phyloP scores from a whole-genome alignment of 2,888 invertebrate genomes.

The Odontocolon sp. region DNA sequence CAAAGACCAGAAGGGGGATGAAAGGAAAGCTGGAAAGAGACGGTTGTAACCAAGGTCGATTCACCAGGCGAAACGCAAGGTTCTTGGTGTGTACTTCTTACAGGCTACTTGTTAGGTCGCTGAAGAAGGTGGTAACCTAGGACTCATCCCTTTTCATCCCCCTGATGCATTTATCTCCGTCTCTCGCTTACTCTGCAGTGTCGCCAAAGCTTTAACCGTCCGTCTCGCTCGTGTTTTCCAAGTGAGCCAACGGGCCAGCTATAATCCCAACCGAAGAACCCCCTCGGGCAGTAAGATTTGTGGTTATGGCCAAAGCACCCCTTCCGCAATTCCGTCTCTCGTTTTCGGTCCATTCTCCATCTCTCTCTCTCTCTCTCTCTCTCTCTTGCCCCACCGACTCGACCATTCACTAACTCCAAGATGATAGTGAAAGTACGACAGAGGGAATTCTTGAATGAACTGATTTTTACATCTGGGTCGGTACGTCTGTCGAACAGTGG shows the following conservation, averaged over 20 bases:
- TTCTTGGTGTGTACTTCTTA: slow-evolving; percentile 71
- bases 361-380: slow-evolving; percentile 8
- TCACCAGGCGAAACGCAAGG: slow-evolving; percentile 72
- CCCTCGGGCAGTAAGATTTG: slow-evolving; percentile 74
- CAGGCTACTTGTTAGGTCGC: slow-evolving; percentile 79
- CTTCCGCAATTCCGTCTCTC: slow-evolving; percentile 51
- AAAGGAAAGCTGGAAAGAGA: slow-evolving; percentile 58
- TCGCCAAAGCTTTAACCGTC: slow-evolving; percentile 22
- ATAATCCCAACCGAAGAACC: slow-evolving; percentile 51
- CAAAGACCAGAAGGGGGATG: slow-evolving; percentile 38
- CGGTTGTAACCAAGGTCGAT: slow-evolving; percentile 61
- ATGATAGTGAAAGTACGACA: slow-evolving; percentile 40
- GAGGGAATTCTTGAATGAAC: slow-evolving; percentile 49
- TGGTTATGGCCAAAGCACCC: slow-evolving; percentile 73
- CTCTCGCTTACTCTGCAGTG: slow-evolving; percentile 27
- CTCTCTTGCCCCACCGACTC: no score
- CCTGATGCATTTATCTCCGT: slow-evolving; percentile 32
- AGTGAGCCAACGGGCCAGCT: slow-evolving; percentile 44
- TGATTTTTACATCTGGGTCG: slow-evolving; percentile 33
- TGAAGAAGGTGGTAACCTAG: slow-evolving; percentile 73
- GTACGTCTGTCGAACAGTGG: not conserved
- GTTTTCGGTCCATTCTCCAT: slow-evolving; percentile 38
- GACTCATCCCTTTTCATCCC: slow-evolving; percentile 64
- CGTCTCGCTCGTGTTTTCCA: slow-evolving; percentile 27
- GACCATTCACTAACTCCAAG: slow-evolving; percentile 53